Percentiles rank a stretch among this genome's conserved stretches.
Conservation (phyloP, 2,797 vertebrate genomes). For the Poeciliopsis infans region DNA sequence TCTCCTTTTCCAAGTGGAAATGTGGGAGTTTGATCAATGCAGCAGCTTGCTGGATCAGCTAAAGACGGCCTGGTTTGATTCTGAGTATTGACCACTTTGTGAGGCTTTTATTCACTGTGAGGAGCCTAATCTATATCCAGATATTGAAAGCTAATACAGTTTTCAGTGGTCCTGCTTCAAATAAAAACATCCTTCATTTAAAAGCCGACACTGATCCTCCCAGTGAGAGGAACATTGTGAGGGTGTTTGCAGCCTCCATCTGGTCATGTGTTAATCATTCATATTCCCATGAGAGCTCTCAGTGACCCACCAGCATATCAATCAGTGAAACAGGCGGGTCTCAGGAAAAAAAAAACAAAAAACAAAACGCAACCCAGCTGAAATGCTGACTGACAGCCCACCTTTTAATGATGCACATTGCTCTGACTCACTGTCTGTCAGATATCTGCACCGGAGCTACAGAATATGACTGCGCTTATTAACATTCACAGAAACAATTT, state of each 20-base stretch:
- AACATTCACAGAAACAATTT: conserved; percentile 7
- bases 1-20: conserved; percentile 5
- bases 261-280: conserved; percentile 50
- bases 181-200: conserved; percentile 6
- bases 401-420: conserved; percentile 31
- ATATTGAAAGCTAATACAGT: conserved; percentile 4
- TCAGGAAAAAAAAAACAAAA: not conserved
- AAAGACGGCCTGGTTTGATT: conserved; percentile 16
- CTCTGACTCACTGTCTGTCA: conserved; percentile 19
- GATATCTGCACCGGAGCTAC: not conserved
- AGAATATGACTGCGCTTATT: not conserved
- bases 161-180: conserved; percentile 1
- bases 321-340: conserved; percentile 34
- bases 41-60: not conserved
- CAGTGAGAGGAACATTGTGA: conserved; percentile 23
- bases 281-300: conserved; percentile 52
- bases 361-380: not conserved
- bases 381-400: conserved; percentile 31
- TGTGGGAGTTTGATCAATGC: conserved; percentile 6
- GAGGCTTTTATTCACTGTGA: conserved; percentile 7
- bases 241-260: conserved; percentile 45
- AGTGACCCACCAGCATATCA: conserved; percentile 45
- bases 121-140: not conserved
- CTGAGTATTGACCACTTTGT: not conserved
- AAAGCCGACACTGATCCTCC: conserved; percentile 19